Base-by-base conservation (phyloP, 2,113 vertebrate genomes). In the Sterrhoptilus dennistouni region DNA sequence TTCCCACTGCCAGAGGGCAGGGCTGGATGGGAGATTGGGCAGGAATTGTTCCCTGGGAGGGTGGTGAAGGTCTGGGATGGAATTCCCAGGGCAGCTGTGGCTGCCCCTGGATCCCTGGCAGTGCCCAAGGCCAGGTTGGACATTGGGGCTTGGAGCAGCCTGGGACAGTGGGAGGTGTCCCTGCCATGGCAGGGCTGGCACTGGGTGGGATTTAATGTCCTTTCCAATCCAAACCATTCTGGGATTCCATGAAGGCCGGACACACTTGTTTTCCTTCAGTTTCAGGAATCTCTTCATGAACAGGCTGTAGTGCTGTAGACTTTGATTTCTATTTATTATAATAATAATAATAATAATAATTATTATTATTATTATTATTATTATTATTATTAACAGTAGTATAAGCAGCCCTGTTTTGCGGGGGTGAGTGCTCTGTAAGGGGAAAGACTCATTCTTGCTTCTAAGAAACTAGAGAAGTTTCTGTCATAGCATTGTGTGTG, bases 131-230 rank as follows among this genome's bases (percentile, higher is more conserved):
- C 42, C 78, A 69, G 79, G 44, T 2, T 69, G 79, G 83, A 57
- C 49, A 25, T 8, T 49, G 47, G 44, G 44, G 44, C 19, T 45
- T 45, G 44, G 44, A 45, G 44, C 44, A 45, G 44, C 19, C 44
- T 45, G 82, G 70, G 20, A 8, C 70, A 65, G 70, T 15, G 83
- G 60, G 1, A 75, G 60, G 29, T 15, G 83, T 75, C 71, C 61
- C 44, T 76, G 71, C 25, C 44, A 9, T 25, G 83, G 52, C 52
- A 25, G 71, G 35, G 12, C 3, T n/a, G 71, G 42, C 1, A 5
- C 9, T 21, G 52, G 52, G 0, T 0, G 44, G 4, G 6, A 1
- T 31, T 57, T 57, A 0, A 0, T 17, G 7, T 66, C 36, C 15
- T 0, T 17, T 13, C 25, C 36, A 5, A 3, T 1, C 57, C 47